Percentiles rank a stretch among this genome's conserved stretches.
phyloP scores from a whole-genome alignment of 92 coral and sea anemone species.

The Actinernus sp. region DNA sequence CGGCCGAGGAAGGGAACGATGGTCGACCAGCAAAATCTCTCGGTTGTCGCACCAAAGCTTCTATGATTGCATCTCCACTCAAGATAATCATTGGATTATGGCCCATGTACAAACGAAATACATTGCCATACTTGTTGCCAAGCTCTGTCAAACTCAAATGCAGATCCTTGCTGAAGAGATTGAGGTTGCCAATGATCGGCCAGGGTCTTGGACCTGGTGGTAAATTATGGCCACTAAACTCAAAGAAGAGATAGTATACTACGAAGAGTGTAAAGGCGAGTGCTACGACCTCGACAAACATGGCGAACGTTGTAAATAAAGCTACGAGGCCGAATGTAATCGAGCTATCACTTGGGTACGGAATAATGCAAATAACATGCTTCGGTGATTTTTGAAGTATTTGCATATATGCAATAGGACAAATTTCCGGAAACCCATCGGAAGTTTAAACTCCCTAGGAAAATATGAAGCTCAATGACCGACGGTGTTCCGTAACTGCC shows the following conservation, averaged over 20 bases:
- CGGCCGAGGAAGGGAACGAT: not conserved
- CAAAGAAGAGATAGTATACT: slow-evolving; percentile 32
- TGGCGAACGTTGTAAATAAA: too few species aligned
- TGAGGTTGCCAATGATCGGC: slow-evolving; percentile 34
- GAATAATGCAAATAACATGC: too few species aligned
- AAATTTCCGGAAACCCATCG: too few species aligned
- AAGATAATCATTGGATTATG: slow-evolving; percentile 61
- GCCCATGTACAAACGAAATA: slow-evolving; percentile 70
- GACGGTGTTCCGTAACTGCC: too few species aligned
- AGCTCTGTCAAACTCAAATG: slow-evolving; percentile 65
- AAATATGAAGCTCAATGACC: too few species aligned
- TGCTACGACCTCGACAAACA: slow-evolving; percentile 19
- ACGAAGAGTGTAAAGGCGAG: slow-evolving; percentile 18
- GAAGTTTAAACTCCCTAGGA: too few species aligned
- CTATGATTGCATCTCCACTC: slow-evolving; percentile 70
- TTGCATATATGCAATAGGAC: too few species aligned
- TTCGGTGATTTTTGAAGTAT: too few species aligned
- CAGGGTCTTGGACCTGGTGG: slow-evolving; percentile 44
- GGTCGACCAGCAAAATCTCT: slow-evolving; percentile 84
- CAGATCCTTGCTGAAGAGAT: not conserved
- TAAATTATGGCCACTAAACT: slow-evolving; percentile 25
- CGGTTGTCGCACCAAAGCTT: slow-evolving; percentile 71
- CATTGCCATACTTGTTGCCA: slow-evolving; percentile 71
- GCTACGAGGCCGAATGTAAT: too few species aligned
- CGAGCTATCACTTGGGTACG: too few species aligned